A percentile compares a stretch with the other conserved stretches of the same genome.
These are phyloP conservation scores for Acridotheres tristis DNA, from an alignment of 2,797 vertebrate genomes.

Conservation along the genomic window DNA sequence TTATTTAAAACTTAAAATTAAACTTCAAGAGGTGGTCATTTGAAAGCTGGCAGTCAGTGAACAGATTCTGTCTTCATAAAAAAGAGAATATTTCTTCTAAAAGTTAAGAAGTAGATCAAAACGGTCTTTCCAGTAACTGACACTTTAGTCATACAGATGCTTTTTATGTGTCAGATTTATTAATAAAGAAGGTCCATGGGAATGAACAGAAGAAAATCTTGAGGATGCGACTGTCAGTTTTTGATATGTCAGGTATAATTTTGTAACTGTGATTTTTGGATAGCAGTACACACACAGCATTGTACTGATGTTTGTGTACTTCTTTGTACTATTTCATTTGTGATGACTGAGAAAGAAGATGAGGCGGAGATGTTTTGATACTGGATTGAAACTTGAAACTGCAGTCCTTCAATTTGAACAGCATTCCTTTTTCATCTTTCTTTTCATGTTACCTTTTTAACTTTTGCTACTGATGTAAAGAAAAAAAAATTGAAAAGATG, in stretches of 20 bases:
- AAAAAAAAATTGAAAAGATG: slow-evolving; percentile 79
- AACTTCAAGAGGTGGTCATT: slow-evolving; percentile 94
- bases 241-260: slow-evolving; percentile 99
- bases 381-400: slow-evolving; percentile 83
- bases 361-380: slow-evolving; percentile 84
- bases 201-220: slow-evolving; percentile 82
- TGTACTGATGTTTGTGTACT: slow-evolving; percentile 93
- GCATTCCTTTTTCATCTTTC: slow-evolving; percentile 83
- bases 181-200: slow-evolving; percentile 97
- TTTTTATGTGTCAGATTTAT: slow-evolving; percentile 99
- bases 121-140: slow-evolving; percentile 96
- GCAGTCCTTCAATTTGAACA: slow-evolving; percentile 84
- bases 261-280: slow-evolving; percentile 93
- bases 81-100: slow-evolving; percentile 98
- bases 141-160: slow-evolving; percentile 92
- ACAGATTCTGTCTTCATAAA: slow-evolving; percentile 91
- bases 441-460: slow-evolving; percentile 87
- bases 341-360: slow-evolving; percentile 79
- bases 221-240: slow-evolving; percentile 86
- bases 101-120: slow-evolving; percentile 96
- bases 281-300: slow-evolving; percentile 86
- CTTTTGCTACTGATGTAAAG: slow-evolving; percentile 83
- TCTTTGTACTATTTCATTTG: slow-evolving; percentile 83
- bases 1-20: slow-evolving; percentile 93
- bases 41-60: slow-evolving; percentile 90